These are phyloP conservation scores for Ranitomeya variabilis DNA, from an alignment of 2,113 vertebrate species.

Conservation along the genomic window DNA sequence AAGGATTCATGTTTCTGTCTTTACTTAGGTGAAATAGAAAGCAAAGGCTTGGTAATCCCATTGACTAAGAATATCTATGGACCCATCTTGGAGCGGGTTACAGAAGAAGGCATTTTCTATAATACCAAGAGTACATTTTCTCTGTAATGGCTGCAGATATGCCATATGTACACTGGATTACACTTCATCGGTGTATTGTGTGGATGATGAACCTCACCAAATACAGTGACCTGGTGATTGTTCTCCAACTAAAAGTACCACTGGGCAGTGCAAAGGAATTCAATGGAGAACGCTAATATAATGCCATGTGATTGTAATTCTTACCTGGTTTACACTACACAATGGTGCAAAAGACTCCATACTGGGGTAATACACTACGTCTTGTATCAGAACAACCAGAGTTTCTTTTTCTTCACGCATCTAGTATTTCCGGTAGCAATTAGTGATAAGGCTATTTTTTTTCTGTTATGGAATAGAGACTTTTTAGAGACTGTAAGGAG, in stretches of 20 bases:
- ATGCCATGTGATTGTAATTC: neutral
- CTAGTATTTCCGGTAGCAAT: neutral
- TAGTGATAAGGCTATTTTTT: neutral
- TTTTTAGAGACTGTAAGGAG: neutral
- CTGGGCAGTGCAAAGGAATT: neutral
- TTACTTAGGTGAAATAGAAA: slow-evolving; percentile 83
- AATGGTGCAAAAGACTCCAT: neutral
- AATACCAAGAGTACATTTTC: slow-evolving; percentile 75
- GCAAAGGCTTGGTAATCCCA: slow-evolving; percentile 87
- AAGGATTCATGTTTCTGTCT: slow-evolving; percentile 35
- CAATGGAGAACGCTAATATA: neutral
- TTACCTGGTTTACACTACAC: neutral
- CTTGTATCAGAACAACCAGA: neutral
- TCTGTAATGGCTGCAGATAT: slow-evolving; percentile 61
- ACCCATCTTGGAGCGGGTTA: slow-evolving; percentile 81
- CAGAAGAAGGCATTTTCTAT: slow-evolving; percentile 84
- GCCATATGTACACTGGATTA: neutral
- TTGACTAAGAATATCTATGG: slow-evolving; percentile 86
- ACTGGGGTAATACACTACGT: neutral
- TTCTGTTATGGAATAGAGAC: neutral
- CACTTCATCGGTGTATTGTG: neutral
- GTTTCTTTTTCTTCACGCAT: too few species aligned
- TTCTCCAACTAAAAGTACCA: neutral
- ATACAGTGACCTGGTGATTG: neutral
- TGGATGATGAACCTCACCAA: neutral